Conservation (phyloP, 2,113 vertebrate species). For the Malurus cyaneus region DNA sequence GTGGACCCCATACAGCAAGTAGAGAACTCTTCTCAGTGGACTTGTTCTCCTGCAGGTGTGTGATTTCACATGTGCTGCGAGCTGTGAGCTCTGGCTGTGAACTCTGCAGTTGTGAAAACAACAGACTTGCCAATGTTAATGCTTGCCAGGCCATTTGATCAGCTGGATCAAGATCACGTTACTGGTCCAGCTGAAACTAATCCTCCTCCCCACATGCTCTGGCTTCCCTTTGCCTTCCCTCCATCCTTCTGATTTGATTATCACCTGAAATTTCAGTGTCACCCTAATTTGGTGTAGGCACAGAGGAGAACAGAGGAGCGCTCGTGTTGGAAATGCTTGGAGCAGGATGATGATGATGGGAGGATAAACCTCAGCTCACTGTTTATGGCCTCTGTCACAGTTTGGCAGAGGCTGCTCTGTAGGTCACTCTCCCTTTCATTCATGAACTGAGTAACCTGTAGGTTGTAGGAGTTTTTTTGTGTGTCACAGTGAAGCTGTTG, state of each 20-base stretch:
- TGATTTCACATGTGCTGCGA: not conserved
- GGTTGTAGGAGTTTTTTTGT: not conserved
- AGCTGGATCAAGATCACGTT: not conserved
- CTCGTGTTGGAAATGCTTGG: not conserved
- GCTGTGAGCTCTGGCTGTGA: not conserved
- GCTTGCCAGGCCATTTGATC: not conserved
- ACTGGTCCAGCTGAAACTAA: not conserved
- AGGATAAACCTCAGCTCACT: not conserved
- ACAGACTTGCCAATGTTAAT: not conserved
- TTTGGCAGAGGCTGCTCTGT: not conserved
- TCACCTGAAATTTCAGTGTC: not conserved
- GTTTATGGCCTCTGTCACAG: not conserved
- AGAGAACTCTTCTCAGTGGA: not conserved
- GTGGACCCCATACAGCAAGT: not conserved
- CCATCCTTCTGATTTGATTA: not conserved
- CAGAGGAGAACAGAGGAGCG: not conserved
- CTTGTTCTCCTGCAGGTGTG: not conserved
- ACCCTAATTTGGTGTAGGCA: not conserved
- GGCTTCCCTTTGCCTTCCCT: not conserved
- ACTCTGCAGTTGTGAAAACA: not conserved
- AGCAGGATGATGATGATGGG: fast-evolving
- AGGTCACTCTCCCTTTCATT: not conserved
- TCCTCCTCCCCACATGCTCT: not conserved
- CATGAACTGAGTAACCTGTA: not conserved
- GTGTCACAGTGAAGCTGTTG: not conserved